These are phyloP conservation scores for Hippocampus comes DNA, from an alignment of 2,113 vertebrate genomes.

Conservation along the genomic window DNA sequence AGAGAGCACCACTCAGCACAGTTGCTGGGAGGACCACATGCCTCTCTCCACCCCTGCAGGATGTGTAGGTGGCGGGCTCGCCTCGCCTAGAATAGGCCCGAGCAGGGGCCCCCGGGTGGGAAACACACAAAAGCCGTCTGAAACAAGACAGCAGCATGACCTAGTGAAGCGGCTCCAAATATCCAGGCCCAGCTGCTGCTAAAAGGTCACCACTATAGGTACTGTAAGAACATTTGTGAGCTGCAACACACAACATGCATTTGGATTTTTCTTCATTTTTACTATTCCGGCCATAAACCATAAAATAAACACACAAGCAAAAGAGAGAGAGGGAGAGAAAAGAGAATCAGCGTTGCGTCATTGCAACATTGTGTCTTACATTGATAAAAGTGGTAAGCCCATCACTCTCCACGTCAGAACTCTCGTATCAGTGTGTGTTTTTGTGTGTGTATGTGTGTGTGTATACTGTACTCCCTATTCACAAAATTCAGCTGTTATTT, in stretches of 20 bases:
- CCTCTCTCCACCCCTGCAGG: constrained; percentile 80
- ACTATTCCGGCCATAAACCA: background rate
- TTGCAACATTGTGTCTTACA: background rate
- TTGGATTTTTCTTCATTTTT: background rate
- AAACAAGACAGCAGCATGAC: background rate
- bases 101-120: constrained; percentile 17
- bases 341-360: background rate
- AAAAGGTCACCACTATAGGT: background rate
- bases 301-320: background rate
- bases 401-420: background rate
- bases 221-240: background rate
- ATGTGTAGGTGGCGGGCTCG: constrained; percentile 78
- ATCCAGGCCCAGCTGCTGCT: background rate
- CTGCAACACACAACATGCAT: background rate
- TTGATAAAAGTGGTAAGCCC: background rate
- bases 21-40: constrained; percentile 67
- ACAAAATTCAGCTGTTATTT: constrained; percentile 31
- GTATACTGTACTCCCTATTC: constrained; percentile 23
- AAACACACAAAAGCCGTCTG: constrained; percentile 21
- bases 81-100: constrained; percentile 73
- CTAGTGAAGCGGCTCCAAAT: background rate
- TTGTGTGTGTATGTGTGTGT: constrained; percentile 13
- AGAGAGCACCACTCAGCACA: constrained; percentile 46
- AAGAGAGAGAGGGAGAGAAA: no score
- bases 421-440: background rate